Conservation (phyloP, 2,888 invertebrate species). For the Nephrotoma flavescens region DNA sequence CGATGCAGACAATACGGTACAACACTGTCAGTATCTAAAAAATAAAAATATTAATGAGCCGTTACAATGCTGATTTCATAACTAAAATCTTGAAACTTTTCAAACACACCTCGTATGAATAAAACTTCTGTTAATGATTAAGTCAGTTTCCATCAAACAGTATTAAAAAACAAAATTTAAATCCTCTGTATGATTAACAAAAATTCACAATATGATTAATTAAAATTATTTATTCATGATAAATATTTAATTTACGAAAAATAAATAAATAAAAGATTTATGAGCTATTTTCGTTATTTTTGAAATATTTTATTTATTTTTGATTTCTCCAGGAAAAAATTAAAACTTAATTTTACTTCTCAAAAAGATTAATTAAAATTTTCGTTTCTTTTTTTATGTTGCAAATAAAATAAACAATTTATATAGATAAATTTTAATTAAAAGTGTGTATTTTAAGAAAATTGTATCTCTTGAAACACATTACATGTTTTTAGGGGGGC, state of each 20-base stretch:
- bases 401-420: background rate
- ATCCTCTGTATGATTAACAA: background rate
- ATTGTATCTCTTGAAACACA: background rate
- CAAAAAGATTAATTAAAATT: background rate
- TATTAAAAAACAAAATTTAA: too few relatives aligned
- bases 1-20: too few relatives aligned
- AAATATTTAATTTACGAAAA: background rate
- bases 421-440: background rate
- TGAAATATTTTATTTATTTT: background rate
- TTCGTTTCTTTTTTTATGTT: background rate
- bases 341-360: background rate
- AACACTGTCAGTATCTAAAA: too few relatives aligned
- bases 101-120: too few relatives aligned
- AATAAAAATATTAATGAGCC: too few relatives aligned
- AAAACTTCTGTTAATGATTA: too few relatives aligned
- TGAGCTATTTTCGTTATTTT: background rate
- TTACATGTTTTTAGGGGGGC: background rate
- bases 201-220: background rate
- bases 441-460: background rate
- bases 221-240: background rate
- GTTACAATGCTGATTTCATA: too few relatives aligned
- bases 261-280: background rate
- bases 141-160: too few relatives aligned
- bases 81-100: too few relatives aligned
- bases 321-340: background rate